These are phyloP conservation scores for Drosophila subquinaria DNA, from an alignment of 2,888 invertebrate genomes.

Conservation along the genomic window DNA sequence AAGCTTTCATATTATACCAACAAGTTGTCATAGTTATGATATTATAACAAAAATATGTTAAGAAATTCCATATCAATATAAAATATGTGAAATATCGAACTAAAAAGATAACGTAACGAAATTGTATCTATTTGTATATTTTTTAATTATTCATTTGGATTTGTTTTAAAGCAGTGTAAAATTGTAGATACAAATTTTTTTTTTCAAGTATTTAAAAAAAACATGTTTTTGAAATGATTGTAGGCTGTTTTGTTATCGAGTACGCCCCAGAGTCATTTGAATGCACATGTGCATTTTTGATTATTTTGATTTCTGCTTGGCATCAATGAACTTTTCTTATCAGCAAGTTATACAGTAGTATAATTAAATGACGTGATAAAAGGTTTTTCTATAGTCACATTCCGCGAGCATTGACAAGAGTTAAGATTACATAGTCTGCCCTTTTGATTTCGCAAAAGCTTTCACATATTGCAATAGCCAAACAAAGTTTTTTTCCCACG, in stretches of 20 bases:
- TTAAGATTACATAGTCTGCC: slow-evolving; percentile 26
- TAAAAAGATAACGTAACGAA: neutral
- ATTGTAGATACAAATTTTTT: neutral
- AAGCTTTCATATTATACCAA: neutral
- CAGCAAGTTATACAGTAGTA: slow-evolving; percentile 11
- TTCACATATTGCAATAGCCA: slow-evolving; percentile 31
- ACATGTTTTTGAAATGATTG: neutral
- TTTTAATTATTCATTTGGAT: neutral
- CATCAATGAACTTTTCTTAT: slow-evolving; percentile 54
- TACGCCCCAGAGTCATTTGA: neutral
- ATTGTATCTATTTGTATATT: neutral
- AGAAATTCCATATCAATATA: neutral
- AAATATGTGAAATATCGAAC: neutral
- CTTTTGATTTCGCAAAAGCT: slow-evolving; percentile 39
- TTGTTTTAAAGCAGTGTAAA: neutral
- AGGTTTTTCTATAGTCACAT: slow-evolving; percentile 17
- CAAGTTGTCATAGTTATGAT: slow-evolving; percentile 16
- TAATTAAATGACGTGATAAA: slow-evolving; percentile 23
- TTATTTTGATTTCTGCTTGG: slow-evolving; percentile 5
- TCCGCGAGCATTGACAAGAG: slow-evolving; percentile 10
- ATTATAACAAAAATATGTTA: slow-evolving; percentile 4
- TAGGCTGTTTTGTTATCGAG: neutral
- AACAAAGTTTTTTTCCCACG: neutral
- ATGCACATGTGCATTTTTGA: neutral
- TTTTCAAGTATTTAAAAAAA: neutral